Conservation (phyloP, 2,888 invertebrate genomes). For the Nephrotoma flavescens region DNA sequence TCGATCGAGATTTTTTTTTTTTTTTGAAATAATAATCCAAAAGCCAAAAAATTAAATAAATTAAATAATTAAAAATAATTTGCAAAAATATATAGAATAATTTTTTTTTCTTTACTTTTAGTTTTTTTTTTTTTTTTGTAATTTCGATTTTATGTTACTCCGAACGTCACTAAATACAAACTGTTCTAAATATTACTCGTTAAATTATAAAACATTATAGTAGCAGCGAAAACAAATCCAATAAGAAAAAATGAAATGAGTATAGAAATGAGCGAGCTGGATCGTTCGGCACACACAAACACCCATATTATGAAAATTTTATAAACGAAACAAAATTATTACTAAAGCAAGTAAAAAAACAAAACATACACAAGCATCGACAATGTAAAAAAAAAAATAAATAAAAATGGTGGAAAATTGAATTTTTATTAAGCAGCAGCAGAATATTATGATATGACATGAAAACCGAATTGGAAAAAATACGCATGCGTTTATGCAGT, state of each 20-base stretch:
- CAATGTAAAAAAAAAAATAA: neutral
- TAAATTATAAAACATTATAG: neutral
- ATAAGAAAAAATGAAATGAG: neutral
- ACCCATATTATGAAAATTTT: neutral
- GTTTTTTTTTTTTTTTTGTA: neutral
- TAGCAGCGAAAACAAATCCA: neutral
- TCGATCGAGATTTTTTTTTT: neutral
- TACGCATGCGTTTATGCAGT: neutral
- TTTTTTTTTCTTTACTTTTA: neutral
- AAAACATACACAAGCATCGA: neutral
- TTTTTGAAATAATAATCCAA: neutral
- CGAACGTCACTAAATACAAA: slow-evolving; percentile 5
- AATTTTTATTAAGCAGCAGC: neutral
- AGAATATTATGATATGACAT: neutral
- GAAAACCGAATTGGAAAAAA: neutral
- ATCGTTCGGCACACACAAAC: neutral
- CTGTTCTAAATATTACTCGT: neutral
- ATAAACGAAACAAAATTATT: neutral
- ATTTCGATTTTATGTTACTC: slow-evolving; percentile 2
- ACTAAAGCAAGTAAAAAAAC: neutral
- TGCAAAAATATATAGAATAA: neutral
- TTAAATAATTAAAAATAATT: neutral
- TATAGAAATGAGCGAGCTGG: neutral
- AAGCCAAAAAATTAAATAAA: neutral
- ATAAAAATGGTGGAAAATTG: neutral